Conservation (phyloP, 1,140 invertebrate genomes). For the Drosophila ogumai region DNA sequence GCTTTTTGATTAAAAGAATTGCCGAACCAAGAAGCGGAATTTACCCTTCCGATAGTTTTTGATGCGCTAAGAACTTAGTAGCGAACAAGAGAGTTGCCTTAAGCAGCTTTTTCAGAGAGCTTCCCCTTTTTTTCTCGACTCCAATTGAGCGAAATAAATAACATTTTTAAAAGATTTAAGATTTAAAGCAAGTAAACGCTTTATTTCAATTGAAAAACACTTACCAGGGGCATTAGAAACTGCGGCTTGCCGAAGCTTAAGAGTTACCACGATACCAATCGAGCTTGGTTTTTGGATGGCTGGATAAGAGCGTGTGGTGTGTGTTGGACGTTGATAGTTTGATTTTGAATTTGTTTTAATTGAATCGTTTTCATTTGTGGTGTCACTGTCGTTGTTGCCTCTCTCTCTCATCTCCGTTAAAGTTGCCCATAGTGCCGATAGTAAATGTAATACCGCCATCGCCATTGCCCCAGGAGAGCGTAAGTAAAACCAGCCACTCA, state of each 20-base stretch:
- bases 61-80: no score
- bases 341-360: slow-evolving; percentile 65
- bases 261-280: slow-evolving; percentile 4
- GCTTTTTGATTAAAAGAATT: no score
- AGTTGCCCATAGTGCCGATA: slow-evolving; percentile 80
- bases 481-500: slow-evolving; percentile 64
- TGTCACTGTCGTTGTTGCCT: slow-evolving; percentile 61
- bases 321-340: slow-evolving; percentile 29
- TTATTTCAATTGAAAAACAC: background rate
- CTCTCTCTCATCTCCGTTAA: slow-evolving; percentile 68
- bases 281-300: slow-evolving; percentile 29
- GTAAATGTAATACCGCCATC: slow-evolving; percentile 77
- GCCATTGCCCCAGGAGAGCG: slow-evolving; percentile 77
- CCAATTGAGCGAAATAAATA: background rate
- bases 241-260: slow-evolving; percentile 17
- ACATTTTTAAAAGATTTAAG: background rate
- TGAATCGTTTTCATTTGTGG: slow-evolving; percentile 74
- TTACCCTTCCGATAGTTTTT: no score
- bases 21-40: no score
- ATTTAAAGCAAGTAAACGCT: background rate
- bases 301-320: slow-evolving; percentile 12
- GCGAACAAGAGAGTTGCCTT: no score
- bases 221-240: slow-evolving; percentile 7
- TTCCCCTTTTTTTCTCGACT: no score
- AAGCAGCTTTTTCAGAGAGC: no score